Evolutionary conservation across 2,113 vertebrate genomes (phyloP).

Genomic region (Hippolais icterina): DNA sequence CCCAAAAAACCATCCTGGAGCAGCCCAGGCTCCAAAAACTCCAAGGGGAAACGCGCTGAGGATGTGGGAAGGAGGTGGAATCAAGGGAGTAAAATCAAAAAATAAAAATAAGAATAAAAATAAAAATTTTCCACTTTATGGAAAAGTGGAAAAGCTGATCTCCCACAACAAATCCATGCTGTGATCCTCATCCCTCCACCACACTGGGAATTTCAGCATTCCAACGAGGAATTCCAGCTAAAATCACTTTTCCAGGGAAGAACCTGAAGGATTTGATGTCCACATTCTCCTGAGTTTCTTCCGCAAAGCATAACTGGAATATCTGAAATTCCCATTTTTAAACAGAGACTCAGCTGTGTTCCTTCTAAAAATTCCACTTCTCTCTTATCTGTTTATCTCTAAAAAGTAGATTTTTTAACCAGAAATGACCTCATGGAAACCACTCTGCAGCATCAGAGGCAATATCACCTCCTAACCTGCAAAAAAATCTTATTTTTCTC

Average conservation of each 20-base stretch:
- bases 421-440: not conserved
- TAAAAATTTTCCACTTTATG: too few relatives aligned
- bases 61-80: accelerated
- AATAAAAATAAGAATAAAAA: not conserved
- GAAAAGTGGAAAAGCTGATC: not conserved
- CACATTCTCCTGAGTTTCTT: not conserved
- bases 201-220: not conserved
- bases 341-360: not conserved
- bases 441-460: not conserved
- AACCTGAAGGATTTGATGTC: not conserved
- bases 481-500: not conserved
- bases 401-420: not conserved
- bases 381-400: not conserved
- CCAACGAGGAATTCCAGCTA: not conserved
- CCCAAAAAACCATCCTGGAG: not conserved
- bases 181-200: not conserved
- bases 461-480: not conserved
- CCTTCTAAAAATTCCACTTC: not conserved
- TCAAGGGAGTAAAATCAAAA: not conserved
- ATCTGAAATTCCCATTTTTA: not conserved
- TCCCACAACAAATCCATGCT: not conserved
- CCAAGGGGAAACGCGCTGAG: accelerated
- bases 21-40: not conserved
- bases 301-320: accelerated
- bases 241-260: not conserved